Evolutionary conservation across 2,797 vertebrate species (phyloP), one percentile per base, ranked within the genome.

Genomic region (Acanthurus tractus): DNA sequence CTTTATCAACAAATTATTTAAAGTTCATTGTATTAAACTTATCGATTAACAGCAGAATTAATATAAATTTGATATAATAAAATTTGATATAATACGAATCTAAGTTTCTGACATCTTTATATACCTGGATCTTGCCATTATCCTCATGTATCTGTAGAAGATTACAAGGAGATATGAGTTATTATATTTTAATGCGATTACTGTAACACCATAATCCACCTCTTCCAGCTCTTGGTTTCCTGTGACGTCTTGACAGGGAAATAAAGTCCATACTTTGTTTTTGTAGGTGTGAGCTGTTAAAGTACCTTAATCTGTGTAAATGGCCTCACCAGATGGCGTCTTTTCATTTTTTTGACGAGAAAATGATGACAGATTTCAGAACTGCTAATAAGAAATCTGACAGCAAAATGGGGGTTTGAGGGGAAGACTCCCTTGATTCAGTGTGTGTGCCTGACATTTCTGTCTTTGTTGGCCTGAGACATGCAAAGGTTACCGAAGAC

Each of bases 281-380:
- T 92, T 58, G 84, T 90, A 92, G 91, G 86, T 92, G 92, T 75
- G 52, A 88, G 81, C 20, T 42, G 57, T 88, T 86, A 76, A 62
- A 64, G 65, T 55, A 22, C 66, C 54, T 66, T 78, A 70, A 78
- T 80, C 62, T 65, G 25, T 20, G 38, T 64, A 53, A 80, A 93
- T 82, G 56, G 56, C 42, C 63, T 83, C 22, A 29, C 73, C 85
- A 86, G 83, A 64, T 46, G 62, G 15, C 22, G 11, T 76, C 25
- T 84, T 86, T 87, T 80, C n/a, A 69, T 83, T 89, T 90, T 89
- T 80, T 65, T 79, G 81, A 83, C 87, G 52, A 86, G 86, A 89
- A 86, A 87, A 86, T 86, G 80, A 79, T 74, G 81, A 81, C 42
- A 11, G 75, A 89, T 82, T 76, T 75, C 64, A 74, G 53, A 70